phyloP scores from a whole-genome alignment of 1,140 invertebrate species.

The Lethrus apterus region DNA sequence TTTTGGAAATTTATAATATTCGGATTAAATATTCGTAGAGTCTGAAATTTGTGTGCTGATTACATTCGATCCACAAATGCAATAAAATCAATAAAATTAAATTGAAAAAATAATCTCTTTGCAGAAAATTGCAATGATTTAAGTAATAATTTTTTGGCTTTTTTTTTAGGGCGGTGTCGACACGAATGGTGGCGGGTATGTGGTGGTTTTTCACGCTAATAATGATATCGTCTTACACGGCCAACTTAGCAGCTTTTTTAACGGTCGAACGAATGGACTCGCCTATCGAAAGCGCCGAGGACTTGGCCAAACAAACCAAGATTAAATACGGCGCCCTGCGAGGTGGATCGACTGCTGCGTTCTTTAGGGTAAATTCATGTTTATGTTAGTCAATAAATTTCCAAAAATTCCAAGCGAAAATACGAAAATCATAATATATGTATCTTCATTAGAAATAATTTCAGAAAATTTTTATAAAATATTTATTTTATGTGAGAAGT shows the following conservation, averaged over 20 bases:
- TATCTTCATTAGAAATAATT: not conserved
- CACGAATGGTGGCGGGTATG: conserved; percentile 81
- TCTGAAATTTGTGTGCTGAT: no score
- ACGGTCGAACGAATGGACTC: conserved; percentile 95
- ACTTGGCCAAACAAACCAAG: conserved; percentile 92
- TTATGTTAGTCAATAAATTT: not conserved
- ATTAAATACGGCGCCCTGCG: conserved; percentile 94
- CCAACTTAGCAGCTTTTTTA: conserved; percentile 93
- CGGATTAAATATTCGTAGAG: no score
- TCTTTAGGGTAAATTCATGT: conserved; percentile 70
- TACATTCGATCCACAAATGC: no score
- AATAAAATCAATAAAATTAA: no score
- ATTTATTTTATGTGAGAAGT: no score
- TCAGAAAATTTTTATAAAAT: no score
- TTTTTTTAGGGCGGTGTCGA: conserved; percentile 67
- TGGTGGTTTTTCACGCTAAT: conserved; percentile 99
- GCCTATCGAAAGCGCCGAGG: conserved; percentile 92
- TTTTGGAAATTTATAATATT: no score
- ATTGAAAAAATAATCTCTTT: no score
- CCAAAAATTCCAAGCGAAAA: not conserved
- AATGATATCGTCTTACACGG: conserved; percentile 98
- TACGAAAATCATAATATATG: not conserved
- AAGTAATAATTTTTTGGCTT: no score
- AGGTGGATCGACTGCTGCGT: conserved; percentile 85
- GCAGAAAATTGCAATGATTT: no score